phyloP scores from a whole-genome alignment of 1,140 invertebrate species.

The Ctenoplectra terminalis region DNA sequence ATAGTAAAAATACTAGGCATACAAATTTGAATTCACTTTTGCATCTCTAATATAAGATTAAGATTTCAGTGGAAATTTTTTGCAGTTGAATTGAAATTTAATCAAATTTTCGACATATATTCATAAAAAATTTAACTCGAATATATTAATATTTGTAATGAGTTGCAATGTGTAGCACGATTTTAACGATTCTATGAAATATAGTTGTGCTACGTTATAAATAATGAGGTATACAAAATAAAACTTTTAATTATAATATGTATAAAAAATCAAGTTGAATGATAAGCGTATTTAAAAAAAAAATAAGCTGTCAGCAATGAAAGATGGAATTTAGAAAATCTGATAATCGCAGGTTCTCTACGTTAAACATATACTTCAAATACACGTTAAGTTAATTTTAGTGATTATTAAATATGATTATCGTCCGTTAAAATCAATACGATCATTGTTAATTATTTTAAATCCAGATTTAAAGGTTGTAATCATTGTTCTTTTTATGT shows the following conservation, averaged over 20 bases:
- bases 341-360: slow-evolving; percentile 37
- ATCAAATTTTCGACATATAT: slow-evolving; percentile 24
- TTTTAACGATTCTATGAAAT: background rate
- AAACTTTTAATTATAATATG: slow-evolving; percentile 9
- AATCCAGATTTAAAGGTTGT: background rate
- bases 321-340: slow-evolving; percentile 30
- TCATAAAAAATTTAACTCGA: background rate
- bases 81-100: slow-evolving; percentile 16
- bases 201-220: slow-evolving; percentile 15
- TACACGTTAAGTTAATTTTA: slow-evolving; percentile 10
- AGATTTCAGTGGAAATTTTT: slow-evolving; percentile 2
- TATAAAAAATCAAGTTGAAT: background rate
- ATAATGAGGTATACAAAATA: slow-evolving; percentile 5
- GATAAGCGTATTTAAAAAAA: background rate
- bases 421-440: background rate
- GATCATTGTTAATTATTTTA: background rate
- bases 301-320: background rate
- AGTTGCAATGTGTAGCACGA: slow-evolving; percentile 6
- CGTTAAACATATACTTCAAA: slow-evolving; percentile 30
- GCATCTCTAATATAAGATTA: background rate
- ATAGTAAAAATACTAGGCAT: background rate
- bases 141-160: slow-evolving; percentile 16
- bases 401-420: background rate
- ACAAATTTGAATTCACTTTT: background rate
- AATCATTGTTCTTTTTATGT: slow-evolving; percentile 25